Evolutionary conservation across 2,888 invertebrate genomes (phyloP).

Genomic region (Lutraria lutraria): DNA sequence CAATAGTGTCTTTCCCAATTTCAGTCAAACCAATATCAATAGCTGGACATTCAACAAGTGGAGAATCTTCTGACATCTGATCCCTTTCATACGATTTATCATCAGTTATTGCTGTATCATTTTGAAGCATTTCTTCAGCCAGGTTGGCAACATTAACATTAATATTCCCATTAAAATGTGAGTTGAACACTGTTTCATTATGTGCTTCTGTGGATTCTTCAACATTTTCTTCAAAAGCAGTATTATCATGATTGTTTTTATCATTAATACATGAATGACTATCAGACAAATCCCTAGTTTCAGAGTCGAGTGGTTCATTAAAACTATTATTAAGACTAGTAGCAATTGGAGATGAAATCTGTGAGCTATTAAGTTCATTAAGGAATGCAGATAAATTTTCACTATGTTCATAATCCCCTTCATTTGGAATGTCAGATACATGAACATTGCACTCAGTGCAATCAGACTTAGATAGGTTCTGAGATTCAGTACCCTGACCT

Average conservation of each 20-base stretch:
- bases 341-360: background rate
- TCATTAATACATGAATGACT: background rate
- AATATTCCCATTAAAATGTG: background rate
- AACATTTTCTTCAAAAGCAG: background rate
- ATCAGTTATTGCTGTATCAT: background rate
- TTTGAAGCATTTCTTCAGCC: constrained; percentile 25
- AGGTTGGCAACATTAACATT: constrained; percentile 23
- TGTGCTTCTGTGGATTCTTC: background rate
- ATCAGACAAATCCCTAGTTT: background rate
- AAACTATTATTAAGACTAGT: constrained; percentile 3
- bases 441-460: background rate
- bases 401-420: background rate
- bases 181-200: background rate
- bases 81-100: background rate
- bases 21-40: background rate
- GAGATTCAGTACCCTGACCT: background rate
- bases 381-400: background rate
- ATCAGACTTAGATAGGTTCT: background rate
- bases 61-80: background rate
- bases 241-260: background rate
- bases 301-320: background rate
- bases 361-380: background rate
- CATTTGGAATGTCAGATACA: background rate
- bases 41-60: background rate
- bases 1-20: background rate